Evolutionary conservation across 2,797 vertebrate genomes (phyloP).

Genomic region (Euphonia xanthogaster): DNA sequence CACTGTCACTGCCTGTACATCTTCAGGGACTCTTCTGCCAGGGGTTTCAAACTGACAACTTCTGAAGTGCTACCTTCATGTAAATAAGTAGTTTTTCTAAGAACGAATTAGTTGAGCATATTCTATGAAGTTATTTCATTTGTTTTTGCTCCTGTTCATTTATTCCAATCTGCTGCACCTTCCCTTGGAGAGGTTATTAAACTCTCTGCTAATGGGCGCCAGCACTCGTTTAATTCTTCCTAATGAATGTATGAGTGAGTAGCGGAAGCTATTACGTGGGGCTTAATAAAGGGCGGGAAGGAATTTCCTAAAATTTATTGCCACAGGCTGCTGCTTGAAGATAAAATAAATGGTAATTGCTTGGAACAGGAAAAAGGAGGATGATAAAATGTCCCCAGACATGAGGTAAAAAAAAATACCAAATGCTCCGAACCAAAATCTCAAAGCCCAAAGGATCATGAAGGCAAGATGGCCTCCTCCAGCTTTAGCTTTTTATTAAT

Average conservation of each 20-base stretch:
- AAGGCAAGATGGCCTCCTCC: neutral
- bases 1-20: neutral
- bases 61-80: neutral
- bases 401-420: neutral
- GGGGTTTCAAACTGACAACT: neutral
- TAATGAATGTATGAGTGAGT: constrained; percentile 58
- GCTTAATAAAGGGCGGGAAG: constrained; percentile 66
- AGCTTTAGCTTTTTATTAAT: neutral
- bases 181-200: constrained; percentile 63
- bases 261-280: constrained; percentile 50
- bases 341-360: constrained; percentile 70
- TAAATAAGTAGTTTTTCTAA: neutral
- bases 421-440: neutral
- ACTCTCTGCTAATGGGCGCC: constrained; percentile 54
- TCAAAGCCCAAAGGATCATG: neutral
- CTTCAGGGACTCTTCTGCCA: neutral
- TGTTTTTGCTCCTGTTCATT: constrained; percentile 58
- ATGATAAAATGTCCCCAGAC: constrained; percentile 56
- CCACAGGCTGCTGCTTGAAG: constrained; percentile 63
- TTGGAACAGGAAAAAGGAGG: constrained; percentile 48
- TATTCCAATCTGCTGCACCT: constrained; percentile 62
- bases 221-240: constrained; percentile 61
- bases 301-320: constrained; percentile 63
- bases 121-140: constrained; percentile 48
- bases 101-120: constrained; percentile 44